Evolutionary conservation across 2,797 vertebrate genomes (phyloP).

Genomic region (Darevskia mixta): DNA sequence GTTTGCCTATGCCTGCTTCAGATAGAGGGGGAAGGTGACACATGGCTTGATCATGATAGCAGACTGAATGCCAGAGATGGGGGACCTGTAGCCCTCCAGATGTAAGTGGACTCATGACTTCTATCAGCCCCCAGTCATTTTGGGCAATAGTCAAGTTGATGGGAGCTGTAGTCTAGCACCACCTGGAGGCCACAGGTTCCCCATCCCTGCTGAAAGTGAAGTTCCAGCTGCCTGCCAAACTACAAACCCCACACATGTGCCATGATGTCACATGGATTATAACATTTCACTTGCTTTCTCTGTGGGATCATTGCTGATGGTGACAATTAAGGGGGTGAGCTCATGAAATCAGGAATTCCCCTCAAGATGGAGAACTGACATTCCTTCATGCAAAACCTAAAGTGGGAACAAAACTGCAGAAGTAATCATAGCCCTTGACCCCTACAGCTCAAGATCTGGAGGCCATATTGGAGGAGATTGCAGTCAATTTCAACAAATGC

Average conservation of each 20-base stretch:
- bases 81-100: too few species aligned
- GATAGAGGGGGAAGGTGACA: too few species aligned
- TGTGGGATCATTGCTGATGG: constrained; percentile 4
- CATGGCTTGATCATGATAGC: too few species aligned
- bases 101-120: too few species aligned
- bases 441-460: background rate
- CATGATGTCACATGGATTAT: background rate
- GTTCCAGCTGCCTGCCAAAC: background rate
- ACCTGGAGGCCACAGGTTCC: too few species aligned
- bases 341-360: constrained; percentile 22
- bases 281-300: background rate
- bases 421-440: background rate
- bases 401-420: background rate
- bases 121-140: too few species aligned
- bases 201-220: too few species aligned
- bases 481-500: too few species aligned
- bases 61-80: too few species aligned
- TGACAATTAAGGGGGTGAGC: background rate
- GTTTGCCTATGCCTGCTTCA: background rate
- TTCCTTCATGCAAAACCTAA: background rate
- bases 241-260: background rate
- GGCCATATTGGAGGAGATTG: too few species aligned
- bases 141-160: too few species aligned
- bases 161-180: too few species aligned
- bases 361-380: background rate